Evolutionary conservation across 2,797 vertebrate species (phyloP).

Genomic region (Tapera naevia): DNA sequence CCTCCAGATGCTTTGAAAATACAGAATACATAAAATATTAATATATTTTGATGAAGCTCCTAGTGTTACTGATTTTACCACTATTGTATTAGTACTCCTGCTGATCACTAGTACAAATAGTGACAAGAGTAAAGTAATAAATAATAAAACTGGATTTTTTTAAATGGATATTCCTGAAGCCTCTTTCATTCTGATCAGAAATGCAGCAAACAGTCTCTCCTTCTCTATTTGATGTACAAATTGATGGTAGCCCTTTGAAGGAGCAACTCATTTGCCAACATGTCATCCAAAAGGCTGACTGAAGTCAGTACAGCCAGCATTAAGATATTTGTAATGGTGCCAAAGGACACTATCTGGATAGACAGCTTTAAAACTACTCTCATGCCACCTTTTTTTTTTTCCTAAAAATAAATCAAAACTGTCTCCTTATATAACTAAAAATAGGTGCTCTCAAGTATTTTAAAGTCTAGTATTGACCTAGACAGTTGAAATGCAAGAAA

Average conservation of each 20-base stretch:
- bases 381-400: neutral
- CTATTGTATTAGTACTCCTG: neutral
- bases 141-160: neutral
- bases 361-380: neutral
- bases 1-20: neutral
- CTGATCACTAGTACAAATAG: neutral
- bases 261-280: neutral
- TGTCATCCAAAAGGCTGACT: neutral
- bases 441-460: neutral
- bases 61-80: neutral
- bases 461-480: neutral
- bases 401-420: neutral
- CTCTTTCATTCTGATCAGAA: neutral
- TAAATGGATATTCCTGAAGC: neutral
- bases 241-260: neutral
- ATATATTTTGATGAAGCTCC: neutral
- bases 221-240: neutral
- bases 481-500: neutral
- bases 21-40: neutral
- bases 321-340: neutral
- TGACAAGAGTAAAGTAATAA: neutral
- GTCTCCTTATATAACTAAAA: neutral
- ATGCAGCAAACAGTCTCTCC: neutral
- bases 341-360: neutral
- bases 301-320: neutral